phyloP scores from a whole-genome alignment of 2,888 invertebrate species.

The Lacanobia wlatinum region DNA sequence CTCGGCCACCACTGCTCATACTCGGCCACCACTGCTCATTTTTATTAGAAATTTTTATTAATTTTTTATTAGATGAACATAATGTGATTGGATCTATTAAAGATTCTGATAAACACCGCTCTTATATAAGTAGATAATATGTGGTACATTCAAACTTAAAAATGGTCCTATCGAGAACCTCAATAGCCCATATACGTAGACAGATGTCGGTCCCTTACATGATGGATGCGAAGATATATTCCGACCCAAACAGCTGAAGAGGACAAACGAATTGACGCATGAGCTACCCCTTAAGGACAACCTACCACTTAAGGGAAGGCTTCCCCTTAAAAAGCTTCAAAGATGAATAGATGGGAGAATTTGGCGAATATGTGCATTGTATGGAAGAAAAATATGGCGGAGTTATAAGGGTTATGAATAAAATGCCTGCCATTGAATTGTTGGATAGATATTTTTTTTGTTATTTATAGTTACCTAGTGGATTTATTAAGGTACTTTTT shows the following conservation, averaged over 20 bases:
- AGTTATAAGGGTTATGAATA: slow-evolving; percentile 1
- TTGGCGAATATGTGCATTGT: slow-evolving; percentile 37
- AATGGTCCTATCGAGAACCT: slow-evolving; percentile 1
- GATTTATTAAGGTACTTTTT: too few relatives aligned
- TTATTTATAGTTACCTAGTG: neutral
- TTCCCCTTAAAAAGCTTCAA: slow-evolving; percentile 7
- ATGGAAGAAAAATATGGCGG: slow-evolving; percentile 11
- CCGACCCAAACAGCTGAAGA: slow-evolving; percentile 42
- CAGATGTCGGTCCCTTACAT: slow-evolving; percentile 26
- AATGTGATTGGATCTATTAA: too few relatives aligned
- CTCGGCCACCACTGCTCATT: too few relatives aligned
- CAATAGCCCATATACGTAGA: slow-evolving; percentile 3
- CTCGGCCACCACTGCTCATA: too few relatives aligned
- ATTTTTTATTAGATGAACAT: too few relatives aligned
- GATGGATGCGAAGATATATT: slow-evolving; percentile 62
- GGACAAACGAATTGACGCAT: slow-evolving; percentile 62
- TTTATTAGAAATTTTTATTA: too few relatives aligned
- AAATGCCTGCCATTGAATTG: neutral
- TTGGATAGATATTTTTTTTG: slow-evolving; percentile 1
- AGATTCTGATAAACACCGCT: too few relatives aligned
- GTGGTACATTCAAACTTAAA: slow-evolving; percentile 1
- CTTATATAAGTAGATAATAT: neutral
- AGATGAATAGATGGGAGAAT: slow-evolving; percentile 26
- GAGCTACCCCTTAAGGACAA: slow-evolving; percentile 24
- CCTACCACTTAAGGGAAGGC: slow-evolving; percentile 1